These are phyloP conservation scores for Daboia siamensis DNA, from an alignment of 2,113 vertebrate species.

Conservation along the genomic window DNA sequence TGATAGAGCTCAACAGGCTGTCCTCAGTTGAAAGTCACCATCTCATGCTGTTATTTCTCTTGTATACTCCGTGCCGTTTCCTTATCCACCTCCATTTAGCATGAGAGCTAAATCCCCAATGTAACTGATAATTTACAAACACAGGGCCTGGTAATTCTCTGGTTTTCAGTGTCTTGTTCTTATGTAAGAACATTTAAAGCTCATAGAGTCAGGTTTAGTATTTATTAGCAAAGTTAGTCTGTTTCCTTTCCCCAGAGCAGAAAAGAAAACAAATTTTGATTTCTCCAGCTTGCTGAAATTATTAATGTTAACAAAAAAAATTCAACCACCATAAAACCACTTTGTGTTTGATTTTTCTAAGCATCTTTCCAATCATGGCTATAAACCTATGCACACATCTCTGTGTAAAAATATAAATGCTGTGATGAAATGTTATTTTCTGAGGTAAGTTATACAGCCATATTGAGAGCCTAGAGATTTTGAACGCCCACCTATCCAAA, in stretches of 20 bases:
- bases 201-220: not conserved
- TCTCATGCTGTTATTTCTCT: constrained; percentile 3
- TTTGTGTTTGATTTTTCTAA: not conserved
- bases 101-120: constrained; percentile 12
- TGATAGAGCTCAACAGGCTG: not conserved
- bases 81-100: constrained; percentile 8
- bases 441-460: not conserved
- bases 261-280: not conserved
- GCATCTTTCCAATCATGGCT: not conserved
- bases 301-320: not conserved
- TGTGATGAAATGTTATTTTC: not conserved
- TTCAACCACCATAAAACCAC: not conserved
- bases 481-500: not conserved
- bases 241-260: not conserved
- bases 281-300: not conserved
- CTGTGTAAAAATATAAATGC: not conserved
- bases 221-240: not conserved
- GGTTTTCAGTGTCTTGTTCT: not conserved
- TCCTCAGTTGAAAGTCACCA: constrained; percentile 19
- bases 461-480: not conserved
- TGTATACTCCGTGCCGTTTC: not conserved
- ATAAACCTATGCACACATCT: not conserved
- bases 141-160: not conserved
- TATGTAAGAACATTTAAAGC: not conserved
- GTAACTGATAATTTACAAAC: not conserved